Evolutionary conservation across 30 jellyfish, hydroid and myxozoan genomes (phyloP), one percentile per base, ranked within the genome.

Genomic region (Pelagia noctiluca): DNA sequence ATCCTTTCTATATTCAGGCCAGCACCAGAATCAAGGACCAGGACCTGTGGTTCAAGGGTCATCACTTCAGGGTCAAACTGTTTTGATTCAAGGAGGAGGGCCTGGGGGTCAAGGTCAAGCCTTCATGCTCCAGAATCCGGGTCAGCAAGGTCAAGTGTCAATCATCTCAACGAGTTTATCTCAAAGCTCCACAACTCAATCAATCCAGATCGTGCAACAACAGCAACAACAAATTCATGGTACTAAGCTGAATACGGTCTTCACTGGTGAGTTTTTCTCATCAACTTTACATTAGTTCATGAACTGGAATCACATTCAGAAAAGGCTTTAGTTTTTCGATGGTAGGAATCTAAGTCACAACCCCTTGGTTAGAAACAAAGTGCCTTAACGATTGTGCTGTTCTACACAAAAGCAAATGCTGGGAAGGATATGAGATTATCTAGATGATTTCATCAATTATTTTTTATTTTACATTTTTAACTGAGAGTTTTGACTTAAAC

Each of bases 11-110:
- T 62, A 2, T 28, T 2, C 47, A 90, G 97, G 93, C 65, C 98
- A 92, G 31, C 96, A 84, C 28, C 94, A 71, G 85, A 60, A 81
- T 28, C 86, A 63, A 36, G 88, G 85, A 18, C 96, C 82, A 49
- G 66, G 88, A 70, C 63, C 97, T 3, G 78, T 93, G 53, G 85
- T 86, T 13, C 98, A 93, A 77, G 97, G 96, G 57, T 90, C 90
- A 28, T 78, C 95, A 1, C 68, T 94, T 53, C 99, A 94, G 80
- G 99, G 99, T 13, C 99, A 94, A 75, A 70, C 99, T 0, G 94
- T 94, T 30, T 63, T 94, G 46, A 94, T 94, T 50, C 99, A 94
- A 71, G 96, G 99, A 35, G 88, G 86, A 0, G 86, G 82, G 34
- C 86, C 89, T 0, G 88, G 76, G 24, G 89, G 76, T 42, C 98